phyloP scores from a whole-genome alignment of 2,113 vertebrate genomes.

The Brachyhypopomus occidentalis region DNA sequence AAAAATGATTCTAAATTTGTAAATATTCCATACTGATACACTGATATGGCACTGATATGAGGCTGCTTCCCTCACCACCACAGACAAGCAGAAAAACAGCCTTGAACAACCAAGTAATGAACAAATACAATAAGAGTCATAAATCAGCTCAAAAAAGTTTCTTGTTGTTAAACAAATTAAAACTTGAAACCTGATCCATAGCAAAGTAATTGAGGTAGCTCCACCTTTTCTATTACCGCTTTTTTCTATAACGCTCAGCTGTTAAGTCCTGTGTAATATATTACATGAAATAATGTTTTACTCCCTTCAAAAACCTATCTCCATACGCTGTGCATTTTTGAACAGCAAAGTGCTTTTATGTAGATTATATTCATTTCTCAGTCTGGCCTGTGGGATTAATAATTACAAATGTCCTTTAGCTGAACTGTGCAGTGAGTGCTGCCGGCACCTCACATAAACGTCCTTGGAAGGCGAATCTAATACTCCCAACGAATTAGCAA shows the following conservation, averaged over 20 bases:
- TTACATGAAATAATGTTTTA: not conserved
- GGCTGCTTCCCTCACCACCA: no score
- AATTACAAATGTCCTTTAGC: not conserved
- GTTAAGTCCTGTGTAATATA: not conserved
- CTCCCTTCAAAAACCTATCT: not conserved
- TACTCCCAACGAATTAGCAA: not conserved
- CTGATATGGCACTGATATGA: no score
- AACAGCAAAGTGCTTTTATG: not conserved
- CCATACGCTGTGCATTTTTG: not conserved
- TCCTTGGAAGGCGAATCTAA: conserved; percentile 7
- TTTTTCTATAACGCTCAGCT: no score
- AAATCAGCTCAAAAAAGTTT: not conserved
- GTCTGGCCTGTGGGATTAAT: no score
- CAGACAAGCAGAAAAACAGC: no score
- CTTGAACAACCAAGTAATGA: no score
- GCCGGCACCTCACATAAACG: conserved; percentile 5
- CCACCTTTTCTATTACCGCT: not conserved
- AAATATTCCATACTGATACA: no score
- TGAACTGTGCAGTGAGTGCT: not conserved
- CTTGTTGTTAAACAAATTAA: no score
- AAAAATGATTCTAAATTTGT: not conserved
- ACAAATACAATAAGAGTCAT: no score
- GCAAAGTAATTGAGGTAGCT: not conserved
- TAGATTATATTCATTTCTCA: not conserved
- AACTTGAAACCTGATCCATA: no score